A percentile compares a stretch with the other conserved stretches of the same genome.
phyloP scores from a whole-genome alignment of 2,797 vertebrate species.

The Pygocentrus nattereri region DNA sequence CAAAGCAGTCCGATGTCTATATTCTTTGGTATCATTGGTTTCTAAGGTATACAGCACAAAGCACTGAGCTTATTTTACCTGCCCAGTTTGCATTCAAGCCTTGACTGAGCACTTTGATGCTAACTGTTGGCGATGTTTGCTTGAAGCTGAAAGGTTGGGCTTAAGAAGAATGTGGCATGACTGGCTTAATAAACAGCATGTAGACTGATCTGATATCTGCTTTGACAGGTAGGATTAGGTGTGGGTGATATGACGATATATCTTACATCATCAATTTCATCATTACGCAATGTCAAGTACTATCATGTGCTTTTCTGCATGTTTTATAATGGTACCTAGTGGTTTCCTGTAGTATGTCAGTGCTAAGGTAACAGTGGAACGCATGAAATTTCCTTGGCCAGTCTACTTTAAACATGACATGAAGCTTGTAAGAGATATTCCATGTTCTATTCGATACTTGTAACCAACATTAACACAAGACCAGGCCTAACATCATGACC shows the following conservation, averaged over 20 bases:
- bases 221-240: not conserved
- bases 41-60: too few relatives aligned
- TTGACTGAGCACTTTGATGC: conserved; percentile 14
- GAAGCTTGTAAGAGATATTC: too few relatives aligned
- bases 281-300: not conserved
- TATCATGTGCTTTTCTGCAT: not conserved
- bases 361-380: too few relatives aligned
- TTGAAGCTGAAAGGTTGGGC: conserved; percentile 8
- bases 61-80: not conserved
- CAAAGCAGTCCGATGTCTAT: not conserved
- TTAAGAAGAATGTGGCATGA: conserved; percentile 11
- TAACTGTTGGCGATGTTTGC: conserved; percentile 33
- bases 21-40: not conserved
- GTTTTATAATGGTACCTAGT: too few relatives aligned
- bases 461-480: too few relatives aligned
- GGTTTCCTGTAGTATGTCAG: too few relatives aligned
- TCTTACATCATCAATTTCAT: not conserved
- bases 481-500: too few relatives aligned
- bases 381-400: too few relatives aligned
- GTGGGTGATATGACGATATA: not conserved
- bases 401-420: too few relatives aligned
- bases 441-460: too few relatives aligned
- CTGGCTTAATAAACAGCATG: conserved; percentile 1
- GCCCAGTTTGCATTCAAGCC: not conserved
- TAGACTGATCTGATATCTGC: not conserved